Evolutionary conservation across 1,140 invertebrate species (phyloP), one percentile per base, ranked within the genome.

Genomic region (Octopus sinensis): DNA sequence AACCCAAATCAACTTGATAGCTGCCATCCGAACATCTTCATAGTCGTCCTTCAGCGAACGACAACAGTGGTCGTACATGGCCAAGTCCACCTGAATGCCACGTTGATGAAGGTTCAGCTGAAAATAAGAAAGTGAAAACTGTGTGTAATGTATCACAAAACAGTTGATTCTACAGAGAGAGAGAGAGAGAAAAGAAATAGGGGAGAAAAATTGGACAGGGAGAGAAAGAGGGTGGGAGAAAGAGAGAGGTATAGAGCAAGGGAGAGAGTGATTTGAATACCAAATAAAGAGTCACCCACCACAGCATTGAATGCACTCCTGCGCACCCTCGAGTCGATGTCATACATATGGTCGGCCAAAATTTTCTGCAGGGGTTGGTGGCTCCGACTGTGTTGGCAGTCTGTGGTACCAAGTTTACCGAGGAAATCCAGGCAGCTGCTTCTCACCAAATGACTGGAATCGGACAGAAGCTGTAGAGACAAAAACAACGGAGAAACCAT

Each of bases 1-100:
- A 54, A 97, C 91, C 93, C 95, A 96, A 23, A 98, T 93, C 23
- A 98, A 90, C 88, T 95, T 95, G 1, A 98, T 91, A 2, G 96
- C 96, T 54, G 94, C 95, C 85, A 95, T 93, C 82, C 97, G 92
- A 0, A 98, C 97, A 89, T 95, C 96, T 91, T 98, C 96, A 92
- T 97, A 98, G 90, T 99, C 97, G 92, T 99, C 97, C 78, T 94
- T 94, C 43, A 98, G 92, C 17, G 95, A 95, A 77, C 93, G 92
- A 85, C 95, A 96, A 4, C 96, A 95, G 87, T 95, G 93, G 52
- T 93, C 92, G 91, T 98, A 98, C 4, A 97, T 92, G 82, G 92
- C 92, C 0, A 94, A 93, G 80, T 95, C 94, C 13, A 98, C 88
- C 80, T 94, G 93, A 81, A 95, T 93, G 1, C 95, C 95, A 86